Evolutionary conservation across 2,888 invertebrate genomes (phyloP), one percentile per base, ranked within the genome.

Genomic region (Linyphia triangularis): DNA sequence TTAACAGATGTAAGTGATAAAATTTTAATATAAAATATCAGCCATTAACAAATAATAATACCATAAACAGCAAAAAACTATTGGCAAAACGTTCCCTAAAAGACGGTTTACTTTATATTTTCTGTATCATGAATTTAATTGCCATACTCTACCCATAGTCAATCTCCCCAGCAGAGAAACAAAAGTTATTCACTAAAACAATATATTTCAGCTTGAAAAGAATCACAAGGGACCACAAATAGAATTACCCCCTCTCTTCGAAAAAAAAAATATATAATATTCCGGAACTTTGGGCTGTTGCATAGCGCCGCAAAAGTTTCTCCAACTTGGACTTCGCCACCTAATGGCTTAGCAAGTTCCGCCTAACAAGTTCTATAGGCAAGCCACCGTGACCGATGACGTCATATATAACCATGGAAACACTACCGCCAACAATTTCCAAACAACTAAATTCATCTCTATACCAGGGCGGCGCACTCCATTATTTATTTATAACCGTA

Each of bases 361-460:
- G 33, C 51, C 7, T 51, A 61, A 73, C 81, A 83, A 84, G 43
- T 28, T 28, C n/a, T n/a, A 59, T 33, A 33, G 72, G 40, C 75
- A 30, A 75, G 40, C 43, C 81, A 51, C 86, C 73, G 75, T 81
- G 73, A 81, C 81, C 73, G 67, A 67, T 86, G 86, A 86, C 86
- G 86, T 86, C 86, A 86, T 73, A 19, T 37, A 81, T 86, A 59
- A 79, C 86, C 86, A 75, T 81, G 81, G 86, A 81, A 86, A 79
- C 86, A 79, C 81, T 72, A 78, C 70, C 85, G 72, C 78, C 85
- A 85, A 85, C 85, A 86, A 86, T 75, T 73, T 67, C 86, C 75
- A 86, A 86, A 86, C 81, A 86, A 81, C 81, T 67, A 67, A 77
- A 85, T 77, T 67, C 79, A 75, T 73, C 75, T 67, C 65, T 28